Conservation (phyloP, 1,140 invertebrate species). For the Belonocnema kinseyi region DNA sequence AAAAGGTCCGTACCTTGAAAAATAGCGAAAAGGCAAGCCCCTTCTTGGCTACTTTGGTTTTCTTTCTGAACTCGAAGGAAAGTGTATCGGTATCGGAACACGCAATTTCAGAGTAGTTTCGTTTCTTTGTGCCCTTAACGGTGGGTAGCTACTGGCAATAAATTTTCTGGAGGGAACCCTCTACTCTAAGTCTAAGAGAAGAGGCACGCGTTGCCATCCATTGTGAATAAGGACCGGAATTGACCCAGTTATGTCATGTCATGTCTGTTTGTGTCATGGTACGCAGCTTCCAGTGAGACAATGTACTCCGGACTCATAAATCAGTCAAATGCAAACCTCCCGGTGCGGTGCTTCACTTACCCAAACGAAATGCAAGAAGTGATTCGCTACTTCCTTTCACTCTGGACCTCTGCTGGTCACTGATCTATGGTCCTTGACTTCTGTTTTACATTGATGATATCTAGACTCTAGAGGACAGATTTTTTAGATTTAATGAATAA, state of each 20-base stretch:
- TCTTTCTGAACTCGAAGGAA: constrained; percentile 51
- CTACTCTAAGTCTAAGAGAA: constrained; percentile 13
- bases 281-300: constrained; percentile 58
- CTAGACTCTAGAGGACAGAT: background rate
- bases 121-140: constrained; percentile 59
- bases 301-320: constrained; percentile 65
- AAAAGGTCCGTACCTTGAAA: constrained; percentile 49
- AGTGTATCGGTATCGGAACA: constrained; percentile 59
- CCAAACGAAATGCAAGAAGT: constrained; percentile 24
- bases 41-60: constrained; percentile 55
- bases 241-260: constrained; percentile 68
- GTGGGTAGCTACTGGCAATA: constrained; percentile 61
- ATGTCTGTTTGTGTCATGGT: constrained; percentile 56
- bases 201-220: constrained; percentile 19
- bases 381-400: constrained; percentile 23
- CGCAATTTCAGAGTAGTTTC: constrained; percentile 64
- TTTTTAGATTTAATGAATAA: background rate
- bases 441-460: background rate
- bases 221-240: constrained; percentile 60
- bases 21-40: constrained; percentile 61
- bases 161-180: constrained; percentile 57
- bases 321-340: constrained; percentile 60
- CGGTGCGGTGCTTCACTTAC: background rate
- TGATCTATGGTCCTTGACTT: constrained; percentile 7
- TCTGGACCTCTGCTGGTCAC: background rate